These are phyloP conservation scores for Phoenicopterus ruber DNA, from an alignment of 2,113 vertebrate species.

Conservation along the genomic window DNA sequence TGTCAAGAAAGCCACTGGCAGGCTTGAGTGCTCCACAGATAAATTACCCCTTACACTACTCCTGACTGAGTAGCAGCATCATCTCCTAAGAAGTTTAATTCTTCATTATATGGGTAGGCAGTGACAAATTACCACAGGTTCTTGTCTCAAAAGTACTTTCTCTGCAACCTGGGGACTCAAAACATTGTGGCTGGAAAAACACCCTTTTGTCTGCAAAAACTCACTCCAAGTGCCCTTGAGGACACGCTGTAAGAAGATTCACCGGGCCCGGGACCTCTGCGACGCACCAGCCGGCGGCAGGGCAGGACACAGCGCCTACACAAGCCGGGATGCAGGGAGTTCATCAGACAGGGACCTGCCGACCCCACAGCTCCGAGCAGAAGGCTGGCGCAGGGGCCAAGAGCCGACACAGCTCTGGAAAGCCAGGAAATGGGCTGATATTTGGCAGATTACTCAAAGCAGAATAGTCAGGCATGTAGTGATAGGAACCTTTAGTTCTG, in stretches of 20 bases:
- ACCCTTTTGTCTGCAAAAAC: neutral
- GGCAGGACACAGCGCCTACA: neutral
- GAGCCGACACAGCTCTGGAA: neutral
- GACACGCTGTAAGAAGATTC: neutral
- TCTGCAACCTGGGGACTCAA: neutral
- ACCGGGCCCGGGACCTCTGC: fast-evolving
- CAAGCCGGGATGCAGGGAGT: neutral
- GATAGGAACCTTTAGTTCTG: neutral
- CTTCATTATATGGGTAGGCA: neutral
- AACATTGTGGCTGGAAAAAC: neutral
- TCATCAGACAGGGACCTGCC: neutral
- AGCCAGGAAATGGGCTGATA: neutral
- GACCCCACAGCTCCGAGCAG: fast-evolving
- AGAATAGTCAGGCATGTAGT: neutral
- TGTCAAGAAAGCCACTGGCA: neutral
- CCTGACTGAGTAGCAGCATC: neutral
- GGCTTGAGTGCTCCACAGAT: neutral
- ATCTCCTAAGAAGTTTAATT: neutral
- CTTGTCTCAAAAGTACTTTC: neutral
- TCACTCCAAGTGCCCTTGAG: neutral
- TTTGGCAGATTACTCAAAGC: neutral
- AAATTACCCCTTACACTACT: neutral
- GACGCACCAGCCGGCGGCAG: fast-evolving
- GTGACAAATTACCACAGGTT: neutral
- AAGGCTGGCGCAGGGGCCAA: neutral